These are phyloP conservation scores for Mechanitis mazaeus DNA, from an alignment of 2,888 invertebrate genomes.

Conservation along the genomic window DNA sequence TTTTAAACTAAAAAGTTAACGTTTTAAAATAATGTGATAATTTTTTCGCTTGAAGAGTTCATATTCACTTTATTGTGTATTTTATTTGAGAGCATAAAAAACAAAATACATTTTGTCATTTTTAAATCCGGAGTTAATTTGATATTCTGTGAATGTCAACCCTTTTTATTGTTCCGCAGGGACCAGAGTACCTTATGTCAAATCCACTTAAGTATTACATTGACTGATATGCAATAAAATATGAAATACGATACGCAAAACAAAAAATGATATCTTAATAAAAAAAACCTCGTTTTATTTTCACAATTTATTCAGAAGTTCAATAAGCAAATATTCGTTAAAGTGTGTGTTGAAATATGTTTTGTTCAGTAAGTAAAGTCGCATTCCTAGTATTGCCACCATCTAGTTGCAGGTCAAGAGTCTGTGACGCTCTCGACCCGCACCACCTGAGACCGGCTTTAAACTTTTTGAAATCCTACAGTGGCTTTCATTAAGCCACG, in stretches of 20 bases:
- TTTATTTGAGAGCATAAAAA: no score
- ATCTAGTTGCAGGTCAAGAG: constrained; percentile 58
- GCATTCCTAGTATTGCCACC: constrained; percentile 27
- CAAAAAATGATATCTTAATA: no score
- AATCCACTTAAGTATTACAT: not conserved
- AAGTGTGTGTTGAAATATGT: constrained; percentile 6
- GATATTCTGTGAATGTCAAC: constrained; percentile 2
- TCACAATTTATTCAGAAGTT: no score
- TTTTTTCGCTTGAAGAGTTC: no score
- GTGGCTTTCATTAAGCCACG: constrained; percentile 61
- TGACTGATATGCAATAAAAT: not conserved
- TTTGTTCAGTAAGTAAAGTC: constrained; percentile 22
- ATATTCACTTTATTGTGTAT: no score
- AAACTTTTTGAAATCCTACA: constrained; percentile 62
- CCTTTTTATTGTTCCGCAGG: constrained; percentile 2
- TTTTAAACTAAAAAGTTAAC: not conserved
- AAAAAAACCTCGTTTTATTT: no score
- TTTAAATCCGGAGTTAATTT: constrained; percentile 3
- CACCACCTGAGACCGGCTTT: constrained; percentile 55
- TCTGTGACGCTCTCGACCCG: constrained; percentile 65
- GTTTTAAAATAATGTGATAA: no score
- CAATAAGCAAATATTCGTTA: not conserved
- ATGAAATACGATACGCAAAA: not conserved
- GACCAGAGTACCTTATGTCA: not conserved
- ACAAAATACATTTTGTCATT: not conserved